Evolutionary conservation across 1,140 invertebrate genomes (phyloP).

Genomic region (Bombus impatiens): DNA sequence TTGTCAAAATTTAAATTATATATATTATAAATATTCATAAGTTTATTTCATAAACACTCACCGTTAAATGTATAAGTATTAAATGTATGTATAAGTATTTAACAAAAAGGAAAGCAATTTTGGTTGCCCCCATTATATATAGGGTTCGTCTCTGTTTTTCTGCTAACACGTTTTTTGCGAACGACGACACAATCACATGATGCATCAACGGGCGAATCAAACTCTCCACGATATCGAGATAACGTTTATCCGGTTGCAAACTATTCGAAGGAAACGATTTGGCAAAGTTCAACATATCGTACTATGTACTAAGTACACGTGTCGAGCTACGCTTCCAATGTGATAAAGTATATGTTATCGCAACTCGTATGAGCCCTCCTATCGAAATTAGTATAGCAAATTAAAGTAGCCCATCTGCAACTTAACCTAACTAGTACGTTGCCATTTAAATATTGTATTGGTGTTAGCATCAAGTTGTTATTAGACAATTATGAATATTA

Average conservation of each 20-base stretch:
- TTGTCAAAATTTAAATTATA: neutral
- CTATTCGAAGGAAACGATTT: conserved; percentile 20
- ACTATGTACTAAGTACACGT: conserved; percentile 7
- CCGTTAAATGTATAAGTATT: neutral
- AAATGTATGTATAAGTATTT: neutral
- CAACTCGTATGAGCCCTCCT: neutral
- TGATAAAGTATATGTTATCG: conserved; percentile 36
- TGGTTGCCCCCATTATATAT: neutral
- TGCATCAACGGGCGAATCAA: conserved; percentile 24
- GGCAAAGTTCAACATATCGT: conserved; percentile 39
- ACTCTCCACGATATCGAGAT: conserved; percentile 22
- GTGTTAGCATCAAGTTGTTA: neutral
- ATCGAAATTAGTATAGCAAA: conserved; percentile 21
- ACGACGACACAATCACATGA: conserved; percentile 4
- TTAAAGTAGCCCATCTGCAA: neutral
- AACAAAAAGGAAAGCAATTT: neutral
- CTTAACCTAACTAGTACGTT: neutral
- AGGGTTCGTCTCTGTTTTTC: neutral
- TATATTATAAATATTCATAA: neutral
- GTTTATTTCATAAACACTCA: no score
- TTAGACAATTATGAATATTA: neutral
- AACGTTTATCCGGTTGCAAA: conserved; percentile 2
- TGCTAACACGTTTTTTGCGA: neutral
- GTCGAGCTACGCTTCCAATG: neutral
- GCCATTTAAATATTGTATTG: conserved; percentile 7